A percentile compares a stretch with the other conserved stretches of the same genome.
Conservation (phyloP, 1,140 invertebrate species). For the Daktulosphaira vitifoliae region DNA sequence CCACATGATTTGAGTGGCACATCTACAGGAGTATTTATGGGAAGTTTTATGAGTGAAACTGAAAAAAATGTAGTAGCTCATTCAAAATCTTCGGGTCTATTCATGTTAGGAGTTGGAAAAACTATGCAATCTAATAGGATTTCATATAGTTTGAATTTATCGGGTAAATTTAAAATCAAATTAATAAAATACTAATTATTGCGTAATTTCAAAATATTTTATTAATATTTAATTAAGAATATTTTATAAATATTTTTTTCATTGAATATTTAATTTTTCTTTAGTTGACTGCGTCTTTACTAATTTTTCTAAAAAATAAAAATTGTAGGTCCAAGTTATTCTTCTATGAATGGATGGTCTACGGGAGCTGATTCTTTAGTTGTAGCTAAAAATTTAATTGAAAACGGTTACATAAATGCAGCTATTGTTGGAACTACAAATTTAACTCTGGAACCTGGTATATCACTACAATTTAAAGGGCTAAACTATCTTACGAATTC, state of each 20-base stretch:
- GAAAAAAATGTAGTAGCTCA: conserved; percentile 53
- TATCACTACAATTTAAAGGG: conserved; percentile 51
- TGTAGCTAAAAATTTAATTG: conserved; percentile 54
- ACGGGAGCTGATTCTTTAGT: conserved; percentile 57
- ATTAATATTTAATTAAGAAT: no score
- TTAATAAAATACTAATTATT: no score
- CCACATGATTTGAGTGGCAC: conserved; percentile 47
- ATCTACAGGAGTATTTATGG: conserved; percentile 52
- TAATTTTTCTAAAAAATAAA: neutral
- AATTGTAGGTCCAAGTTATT: conserved; percentile 55
- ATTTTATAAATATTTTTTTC: no score
- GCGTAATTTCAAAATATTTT: no score
- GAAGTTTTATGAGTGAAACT: conserved; percentile 39
- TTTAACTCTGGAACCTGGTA: conserved; percentile 54
- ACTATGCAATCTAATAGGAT: conserved; percentile 61
- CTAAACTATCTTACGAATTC: conserved; percentile 55
- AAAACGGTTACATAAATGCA: conserved; percentile 54
- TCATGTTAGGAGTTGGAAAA: conserved; percentile 53
- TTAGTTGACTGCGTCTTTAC: neutral
- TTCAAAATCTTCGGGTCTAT: conserved; percentile 55
- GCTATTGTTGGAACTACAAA: conserved; percentile 58
- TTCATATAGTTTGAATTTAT: conserved; percentile 27
- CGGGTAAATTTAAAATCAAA: conserved; percentile 27
- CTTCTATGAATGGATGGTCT: conserved; percentile 63
- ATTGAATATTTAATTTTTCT: conserved; percentile 55